phyloP scores from a whole-genome alignment of 2,888 invertebrate genomes.

The Eupithecia pulchellata region DNA sequence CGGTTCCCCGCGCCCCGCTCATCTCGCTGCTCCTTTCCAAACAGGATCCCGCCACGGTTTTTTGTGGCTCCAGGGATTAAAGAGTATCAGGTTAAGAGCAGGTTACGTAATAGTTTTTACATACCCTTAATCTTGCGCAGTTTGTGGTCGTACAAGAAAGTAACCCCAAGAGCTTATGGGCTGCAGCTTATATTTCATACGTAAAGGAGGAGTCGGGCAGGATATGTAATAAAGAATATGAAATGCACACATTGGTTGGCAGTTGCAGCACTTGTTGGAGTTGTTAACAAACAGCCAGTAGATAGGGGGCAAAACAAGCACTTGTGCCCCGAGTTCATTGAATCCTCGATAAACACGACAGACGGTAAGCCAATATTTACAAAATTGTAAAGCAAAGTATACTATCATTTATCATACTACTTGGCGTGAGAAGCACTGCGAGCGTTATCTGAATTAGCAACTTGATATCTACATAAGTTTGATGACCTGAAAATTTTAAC shows the following conservation, averaged over 20 bases:
- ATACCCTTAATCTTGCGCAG: slow-evolving; percentile 72
- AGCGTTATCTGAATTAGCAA: slow-evolving; percentile 49
- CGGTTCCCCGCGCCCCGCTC: slow-evolving; percentile 57
- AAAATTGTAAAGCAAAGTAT: slow-evolving; percentile 52
- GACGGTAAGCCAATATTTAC: slow-evolving; percentile 62
- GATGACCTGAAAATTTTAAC: slow-evolving; percentile 50
- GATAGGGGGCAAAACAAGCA: slow-evolving; percentile 40
- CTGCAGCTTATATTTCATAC: not conserved
- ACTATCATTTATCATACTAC: slow-evolving; percentile 62
- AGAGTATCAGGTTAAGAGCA: slow-evolving; percentile 78
- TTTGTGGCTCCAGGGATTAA: slow-evolving; percentile 71
- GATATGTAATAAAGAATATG: not conserved
- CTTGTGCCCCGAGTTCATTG: slow-evolving; percentile 51
- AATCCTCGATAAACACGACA: slow-evolving; percentile 52
- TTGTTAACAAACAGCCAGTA: slow-evolving; percentile 38
- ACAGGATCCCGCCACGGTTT: slow-evolving; percentile 72
- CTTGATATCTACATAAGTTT: slow-evolving; percentile 50
- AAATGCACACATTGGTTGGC: slow-evolving; percentile 6
- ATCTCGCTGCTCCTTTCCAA: slow-evolving; percentile 57
- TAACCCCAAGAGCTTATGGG: slow-evolving; percentile 10
- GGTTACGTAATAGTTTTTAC: slow-evolving; percentile 81
- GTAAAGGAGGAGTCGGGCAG: not conserved
- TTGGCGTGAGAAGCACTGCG: slow-evolving; percentile 61
- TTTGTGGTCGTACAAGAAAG: slow-evolving; percentile 42
- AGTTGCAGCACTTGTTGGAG: slow-evolving; percentile 21